These are phyloP conservation scores for Natrix natrix DNA, from an alignment of 2,797 vertebrate species.

Conservation along the genomic window DNA sequence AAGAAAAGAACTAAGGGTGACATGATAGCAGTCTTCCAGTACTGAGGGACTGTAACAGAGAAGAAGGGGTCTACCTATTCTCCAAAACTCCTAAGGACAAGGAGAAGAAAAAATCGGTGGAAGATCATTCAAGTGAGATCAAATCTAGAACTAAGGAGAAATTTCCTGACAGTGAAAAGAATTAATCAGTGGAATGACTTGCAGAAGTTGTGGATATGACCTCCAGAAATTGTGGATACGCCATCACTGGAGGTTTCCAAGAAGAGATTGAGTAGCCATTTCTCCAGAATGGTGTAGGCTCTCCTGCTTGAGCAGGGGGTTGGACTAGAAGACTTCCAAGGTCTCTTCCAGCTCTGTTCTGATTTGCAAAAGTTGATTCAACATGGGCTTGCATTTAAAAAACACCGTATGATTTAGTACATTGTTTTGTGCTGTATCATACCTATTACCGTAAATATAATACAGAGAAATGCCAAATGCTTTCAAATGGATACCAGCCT, in stretches of 20 bases:
- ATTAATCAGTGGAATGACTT: not conserved
- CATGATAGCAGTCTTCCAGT: not conserved
- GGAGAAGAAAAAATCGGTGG: not conserved
- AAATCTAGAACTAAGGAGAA: too few relatives aligned
- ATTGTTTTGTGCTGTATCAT: conserved; percentile 24
- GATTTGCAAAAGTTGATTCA: not conserved
- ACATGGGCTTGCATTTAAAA: conserved; percentile 20
- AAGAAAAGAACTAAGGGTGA: not conserved
- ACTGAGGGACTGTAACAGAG: not conserved
- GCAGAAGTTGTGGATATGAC: not conserved
- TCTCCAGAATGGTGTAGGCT: not conserved
- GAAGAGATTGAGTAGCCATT: not conserved
- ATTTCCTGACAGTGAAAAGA: not conserved
- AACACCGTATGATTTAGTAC: not conserved
- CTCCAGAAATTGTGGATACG: not conserved
- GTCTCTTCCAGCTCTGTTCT: not conserved
- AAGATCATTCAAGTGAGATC: not conserved
- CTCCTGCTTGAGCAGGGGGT: not conserved
- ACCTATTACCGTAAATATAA: conserved; percentile 29
- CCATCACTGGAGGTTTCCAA: not conserved
- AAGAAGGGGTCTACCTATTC: not conserved
- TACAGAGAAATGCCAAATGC: conserved; percentile 12
- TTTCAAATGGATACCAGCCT: not conserved
- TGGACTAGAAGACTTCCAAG: not conserved
- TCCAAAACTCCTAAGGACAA: not conserved